Evolutionary conservation across 1,140 invertebrate species (phyloP).

Genomic region (Neodiprion fabricii): DNA sequence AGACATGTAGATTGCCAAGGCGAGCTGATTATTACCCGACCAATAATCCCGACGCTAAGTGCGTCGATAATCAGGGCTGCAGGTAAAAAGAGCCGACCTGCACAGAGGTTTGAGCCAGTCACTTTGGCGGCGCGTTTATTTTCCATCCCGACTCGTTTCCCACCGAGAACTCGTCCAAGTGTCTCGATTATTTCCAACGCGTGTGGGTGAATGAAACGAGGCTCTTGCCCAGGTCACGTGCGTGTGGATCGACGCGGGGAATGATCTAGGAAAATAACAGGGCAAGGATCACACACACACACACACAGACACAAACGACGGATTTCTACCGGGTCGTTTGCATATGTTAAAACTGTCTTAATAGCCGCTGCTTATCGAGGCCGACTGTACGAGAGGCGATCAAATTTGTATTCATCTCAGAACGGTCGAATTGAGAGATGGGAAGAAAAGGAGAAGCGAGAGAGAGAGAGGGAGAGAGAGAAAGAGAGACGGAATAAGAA

Average conservation of each 20-base stretch:
- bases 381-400: not conserved
- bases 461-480: too few species aligned
- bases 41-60: not conserved
- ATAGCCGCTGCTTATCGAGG: conserved; percentile 1
- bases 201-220: too few species aligned
- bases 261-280: too few species aligned
- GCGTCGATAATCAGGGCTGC: not conserved
- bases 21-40: not conserved
- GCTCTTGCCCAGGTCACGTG: too few species aligned
- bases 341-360: conserved; percentile 1
- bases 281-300: too few species aligned
- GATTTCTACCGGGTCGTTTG: not conserved
- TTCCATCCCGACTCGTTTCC: not conserved
- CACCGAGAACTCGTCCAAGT: not conserved
- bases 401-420: not conserved
- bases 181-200: too few species aligned
- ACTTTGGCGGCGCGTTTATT: not conserved
- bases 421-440: not conserved
- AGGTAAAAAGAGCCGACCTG: not conserved
- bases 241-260: too few species aligned
- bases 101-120: not conserved
- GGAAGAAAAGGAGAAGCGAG: too few species aligned
- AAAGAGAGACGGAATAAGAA: too few species aligned
- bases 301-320: not conserved
- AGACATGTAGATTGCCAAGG: not conserved